Evolutionary conservation across 2,797 vertebrate species (phyloP).

Genomic region (Notolabrus celidotus): DNA sequence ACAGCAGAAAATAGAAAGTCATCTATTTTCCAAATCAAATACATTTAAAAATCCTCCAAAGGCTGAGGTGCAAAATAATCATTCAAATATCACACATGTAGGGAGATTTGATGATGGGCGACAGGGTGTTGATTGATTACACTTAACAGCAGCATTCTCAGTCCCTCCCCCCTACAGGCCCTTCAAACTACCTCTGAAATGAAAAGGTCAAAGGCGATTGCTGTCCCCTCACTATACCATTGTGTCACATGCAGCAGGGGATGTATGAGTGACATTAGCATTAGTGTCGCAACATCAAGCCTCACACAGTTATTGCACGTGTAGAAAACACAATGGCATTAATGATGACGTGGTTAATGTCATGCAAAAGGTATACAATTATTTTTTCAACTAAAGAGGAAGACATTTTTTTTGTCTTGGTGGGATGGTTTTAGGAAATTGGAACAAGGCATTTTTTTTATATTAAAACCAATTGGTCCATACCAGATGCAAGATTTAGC

Average conservation of each 20-base stretch:
- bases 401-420: background rate
- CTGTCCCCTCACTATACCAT: constrained; percentile 23
- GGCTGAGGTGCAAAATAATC: constrained; percentile 62
- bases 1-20: too few relatives aligned
- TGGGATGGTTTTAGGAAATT: background rate
- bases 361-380: background rate
- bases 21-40: too few relatives aligned
- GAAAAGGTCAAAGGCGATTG: constrained; percentile 74
- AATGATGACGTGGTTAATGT: constrained; percentile 17
- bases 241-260: constrained; percentile 34
- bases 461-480: background rate
- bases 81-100: constrained; percentile 68
- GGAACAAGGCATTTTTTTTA: too few relatives aligned
- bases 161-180: constrained; percentile 15
- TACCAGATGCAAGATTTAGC: background rate
- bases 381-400: constrained; percentile 7
- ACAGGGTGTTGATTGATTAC: constrained; percentile 74
- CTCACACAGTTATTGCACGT: background rate
- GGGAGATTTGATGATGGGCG: constrained; percentile 47
- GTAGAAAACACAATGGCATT: background rate
- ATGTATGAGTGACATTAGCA: constrained; percentile 21
- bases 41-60: constrained; percentile 25
- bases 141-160: constrained; percentile 48
- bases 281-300: constrained; percentile 25
- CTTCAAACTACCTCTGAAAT: constrained; percentile 69